Evolutionary conservation across 30 jellyfish, hydroid and myxozoan species (phyloP), one percentile per base, ranked within the genome.

Genomic region (Aurelia sp.): DNA sequence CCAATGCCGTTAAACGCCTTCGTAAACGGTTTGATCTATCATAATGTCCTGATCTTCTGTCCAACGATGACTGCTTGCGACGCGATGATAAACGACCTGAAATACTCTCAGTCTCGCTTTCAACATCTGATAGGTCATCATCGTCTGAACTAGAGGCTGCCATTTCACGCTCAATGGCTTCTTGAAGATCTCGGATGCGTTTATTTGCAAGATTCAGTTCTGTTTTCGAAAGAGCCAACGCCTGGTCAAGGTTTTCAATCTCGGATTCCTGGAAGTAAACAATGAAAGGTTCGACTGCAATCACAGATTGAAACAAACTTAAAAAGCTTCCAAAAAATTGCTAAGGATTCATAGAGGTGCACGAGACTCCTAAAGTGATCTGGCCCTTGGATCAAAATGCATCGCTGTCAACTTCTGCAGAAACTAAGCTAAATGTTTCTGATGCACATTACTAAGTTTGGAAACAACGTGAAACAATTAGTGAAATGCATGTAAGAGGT

Each of bases 181-280:
- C 99, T 74, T 96, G 98, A 4, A 96, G 83, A 51, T 90, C 98
- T 10, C 99, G 93, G 41, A 90, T 71, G 38, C 99, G 93, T 69
- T 96, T 96, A 40, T 85, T 97, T 22, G 97, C 91, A 61, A 74
- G 69, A 31, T 88, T 79, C 22, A 91, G 80, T 81, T 96, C 99
- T 18, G 91, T 76, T 74, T 96, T 96, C 64, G 81, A 57, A 18
- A 91, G 63, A 40, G 97, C 60, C 41, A 86, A 51, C 17, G 90
- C 80, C 38, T 96, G 97, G 63, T 96, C 99, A 41, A 86, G 85
- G 59, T n/a, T 78, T 40, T 86, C 92, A 18, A 87, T 53, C 31
- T 88, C 96, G 0, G 92, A 60, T 77, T 96, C 99, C 99, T 96
- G 76, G n/a, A 79, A 58, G 59, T 0, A 24, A 51, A 51, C 8